Conservation (phyloP, 2,888 invertebrate genomes). For the Drosophila eohydei region DNA sequence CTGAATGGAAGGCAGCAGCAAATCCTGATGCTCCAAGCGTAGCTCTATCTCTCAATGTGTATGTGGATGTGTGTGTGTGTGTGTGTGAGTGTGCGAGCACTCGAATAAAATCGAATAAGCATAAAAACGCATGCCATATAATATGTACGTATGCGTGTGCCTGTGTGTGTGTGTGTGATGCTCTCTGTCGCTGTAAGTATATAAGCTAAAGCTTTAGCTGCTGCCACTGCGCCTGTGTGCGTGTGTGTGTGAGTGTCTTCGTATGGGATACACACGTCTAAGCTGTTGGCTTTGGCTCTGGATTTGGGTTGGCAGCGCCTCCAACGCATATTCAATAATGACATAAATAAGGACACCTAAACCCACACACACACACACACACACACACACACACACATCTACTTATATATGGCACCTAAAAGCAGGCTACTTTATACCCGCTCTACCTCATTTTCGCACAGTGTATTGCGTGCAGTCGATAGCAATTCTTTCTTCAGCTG, state of each 20-base stretch:
- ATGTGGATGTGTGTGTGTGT: slow-evolving; percentile 29
- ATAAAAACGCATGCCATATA: slow-evolving; percentile 75
- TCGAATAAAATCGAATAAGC: slow-evolving; percentile 79
- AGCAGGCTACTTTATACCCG: slow-evolving; percentile 68
- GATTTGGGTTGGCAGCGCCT: slow-evolving; percentile 76
- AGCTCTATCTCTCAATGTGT: slow-evolving; percentile 51
- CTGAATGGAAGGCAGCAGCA: slow-evolving; percentile 53
- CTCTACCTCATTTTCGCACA: neutral
- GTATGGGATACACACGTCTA: slow-evolving; percentile 66
- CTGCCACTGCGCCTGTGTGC: slow-evolving; percentile 24
- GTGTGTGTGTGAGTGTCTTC: slow-evolving; percentile 35
- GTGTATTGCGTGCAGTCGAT: slow-evolving; percentile 68
- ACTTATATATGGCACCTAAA: slow-evolving; percentile 70
- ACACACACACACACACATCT: slow-evolving; percentile 18
- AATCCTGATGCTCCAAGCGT: slow-evolving; percentile 75
- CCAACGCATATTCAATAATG: slow-evolving; percentile 79
- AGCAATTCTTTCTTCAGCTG: slow-evolving; percentile 53
- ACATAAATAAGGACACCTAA: slow-evolving; percentile 64
- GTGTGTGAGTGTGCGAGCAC: slow-evolving; percentile 62
- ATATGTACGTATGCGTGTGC: slow-evolving; percentile 42
- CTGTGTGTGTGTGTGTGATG: slow-evolving; percentile 27
- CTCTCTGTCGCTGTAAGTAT: slow-evolving; percentile 53
- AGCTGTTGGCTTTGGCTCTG: slow-evolving; percentile 52
- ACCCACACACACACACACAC: slow-evolving; percentile 21
- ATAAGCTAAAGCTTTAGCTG: slow-evolving; percentile 54